Conservation (phyloP, 2,113 vertebrate species). For the Pycnonotus jocosus region DNA sequence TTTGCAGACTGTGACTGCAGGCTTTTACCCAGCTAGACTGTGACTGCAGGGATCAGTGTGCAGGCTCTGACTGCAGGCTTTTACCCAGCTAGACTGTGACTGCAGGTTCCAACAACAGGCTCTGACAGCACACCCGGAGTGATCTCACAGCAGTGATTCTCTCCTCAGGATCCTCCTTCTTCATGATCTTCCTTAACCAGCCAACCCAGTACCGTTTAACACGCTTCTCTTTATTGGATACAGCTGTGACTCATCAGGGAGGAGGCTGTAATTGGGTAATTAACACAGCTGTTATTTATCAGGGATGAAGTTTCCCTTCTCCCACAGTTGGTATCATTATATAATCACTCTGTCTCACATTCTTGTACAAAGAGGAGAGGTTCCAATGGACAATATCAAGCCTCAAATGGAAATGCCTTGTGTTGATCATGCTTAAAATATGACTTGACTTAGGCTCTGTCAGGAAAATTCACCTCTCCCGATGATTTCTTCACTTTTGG, state of each 20-base stretch:
- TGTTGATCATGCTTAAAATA: not conserved
- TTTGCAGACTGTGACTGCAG: not conserved
- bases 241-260: not conserved
- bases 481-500: not conserved
- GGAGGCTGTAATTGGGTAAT: not conserved
- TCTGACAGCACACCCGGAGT: not conserved
- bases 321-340: not conserved
- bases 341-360: not conserved
- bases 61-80: too few species aligned
- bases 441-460: not conserved
- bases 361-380: not conserved
- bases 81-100: too few species aligned
- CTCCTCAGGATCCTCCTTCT: not conserved
- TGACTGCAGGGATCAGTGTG: too few species aligned
- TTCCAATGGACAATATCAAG: not conserved
- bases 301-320: not conserved
- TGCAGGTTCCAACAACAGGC: not conserved
- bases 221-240: not conserved
- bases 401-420: not conserved
- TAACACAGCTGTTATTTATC: not conserved
- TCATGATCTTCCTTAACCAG: not conserved
- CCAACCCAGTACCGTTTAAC: not conserved
- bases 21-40: too few species aligned
- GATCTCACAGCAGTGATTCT: not conserved
- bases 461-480: not conserved